A percentile compares a stretch with the other conserved stretches of the same genome.
These are phyloP conservation scores for Erynnis tages DNA, from an alignment of 2,888 invertebrate species.

Conservation along the genomic window DNA sequence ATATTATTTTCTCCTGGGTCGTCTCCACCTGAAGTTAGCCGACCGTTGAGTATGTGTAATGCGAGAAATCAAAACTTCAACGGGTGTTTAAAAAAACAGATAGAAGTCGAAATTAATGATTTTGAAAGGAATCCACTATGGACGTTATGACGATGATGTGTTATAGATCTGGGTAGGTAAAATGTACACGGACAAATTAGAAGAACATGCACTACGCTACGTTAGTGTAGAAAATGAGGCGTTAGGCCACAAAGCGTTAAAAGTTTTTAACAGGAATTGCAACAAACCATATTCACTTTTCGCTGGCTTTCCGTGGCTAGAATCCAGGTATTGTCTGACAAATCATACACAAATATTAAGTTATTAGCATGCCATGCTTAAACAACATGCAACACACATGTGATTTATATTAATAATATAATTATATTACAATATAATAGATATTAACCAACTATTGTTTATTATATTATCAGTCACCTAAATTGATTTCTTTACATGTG, in stretches of 20 bases:
- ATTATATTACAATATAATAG: constrained; percentile 23
- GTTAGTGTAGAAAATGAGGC: constrained; percentile 22
- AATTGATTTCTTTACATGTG: constrained; percentile 1
- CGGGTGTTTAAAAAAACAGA: no score
- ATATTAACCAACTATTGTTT: background rate
- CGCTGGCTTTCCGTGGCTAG: constrained; percentile 74
- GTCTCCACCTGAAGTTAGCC: constrained; percentile 90
- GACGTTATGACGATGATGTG: background rate
- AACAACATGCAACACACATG: constrained; percentile 66
- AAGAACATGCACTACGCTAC: constrained; percentile 20
- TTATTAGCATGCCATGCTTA: constrained; percentile 80
- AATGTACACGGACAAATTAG: constrained; percentile 18
- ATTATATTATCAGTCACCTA: constrained; percentile 21
- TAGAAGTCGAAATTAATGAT: no score
- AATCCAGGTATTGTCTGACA: constrained; percentile 80
- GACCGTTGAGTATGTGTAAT: no score
- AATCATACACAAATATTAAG: constrained; percentile 72
- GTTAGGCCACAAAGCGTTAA: constrained; percentile 24
- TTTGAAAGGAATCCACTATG: no score
- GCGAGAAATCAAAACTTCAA: no score
- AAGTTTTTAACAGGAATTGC: constrained; percentile 53
- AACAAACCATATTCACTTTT: constrained; percentile 71
- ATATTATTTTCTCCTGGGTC: constrained; percentile 94
- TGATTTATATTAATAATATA: constrained; percentile 40
- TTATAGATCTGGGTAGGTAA: background rate